These are phyloP conservation scores for Platycnemis pennipes DNA, from an alignment of 2,888 invertebrate genomes.

Conservation along the genomic window DNA sequence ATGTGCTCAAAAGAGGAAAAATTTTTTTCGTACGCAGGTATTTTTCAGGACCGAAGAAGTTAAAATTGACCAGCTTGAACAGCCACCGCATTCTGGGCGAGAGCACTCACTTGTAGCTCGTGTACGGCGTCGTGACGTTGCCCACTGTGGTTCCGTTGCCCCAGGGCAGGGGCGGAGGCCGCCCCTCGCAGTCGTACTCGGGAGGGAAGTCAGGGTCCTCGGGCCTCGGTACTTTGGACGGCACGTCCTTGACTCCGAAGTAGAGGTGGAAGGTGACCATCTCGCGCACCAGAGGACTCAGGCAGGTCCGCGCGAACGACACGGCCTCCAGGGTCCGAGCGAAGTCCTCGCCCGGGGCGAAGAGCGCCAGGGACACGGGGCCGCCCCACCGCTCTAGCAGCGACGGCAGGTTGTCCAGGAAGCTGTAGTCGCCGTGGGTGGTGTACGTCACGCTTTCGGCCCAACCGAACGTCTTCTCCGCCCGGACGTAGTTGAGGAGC, in stretches of 20 bases:
- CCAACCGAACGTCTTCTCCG: conserved; percentile 86
- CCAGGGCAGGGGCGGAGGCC: conserved; percentile 85
- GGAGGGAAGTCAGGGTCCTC: conserved; percentile 68
- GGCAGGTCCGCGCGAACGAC: conserved; percentile 89
- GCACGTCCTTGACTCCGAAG: conserved; percentile 93
- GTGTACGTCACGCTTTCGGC: conserved; percentile 94
- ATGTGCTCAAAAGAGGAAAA: no score
- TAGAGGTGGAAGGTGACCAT: conserved; percentile 94
- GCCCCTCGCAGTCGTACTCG: conserved; percentile 84
- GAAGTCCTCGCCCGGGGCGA: conserved; percentile 93
- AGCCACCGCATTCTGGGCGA: no score
- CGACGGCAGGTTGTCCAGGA: conserved; percentile 93
- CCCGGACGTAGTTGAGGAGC: conserved; percentile 91
- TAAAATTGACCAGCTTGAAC: no score
- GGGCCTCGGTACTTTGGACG: conserved; percentile 81
- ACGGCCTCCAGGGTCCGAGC: conserved; percentile 89
- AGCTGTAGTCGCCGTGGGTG: conserved; percentile 95
- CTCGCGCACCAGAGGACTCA: conserved; percentile 85
- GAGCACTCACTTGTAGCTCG: conserved; percentile 45
- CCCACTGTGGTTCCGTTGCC: conserved; percentile 81
- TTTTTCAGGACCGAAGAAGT: no score
- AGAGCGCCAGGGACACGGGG: conserved; percentile 92
- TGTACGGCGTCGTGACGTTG: conserved; percentile 1
- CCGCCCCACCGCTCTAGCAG: conserved; percentile 93
- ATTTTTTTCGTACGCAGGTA: no score